Percentiles rank a stretch among this genome's conserved stretches.
phyloP scores from a whole-genome alignment of 2,888 invertebrate genomes.

The Venustoraphidia nigricollis region DNA sequence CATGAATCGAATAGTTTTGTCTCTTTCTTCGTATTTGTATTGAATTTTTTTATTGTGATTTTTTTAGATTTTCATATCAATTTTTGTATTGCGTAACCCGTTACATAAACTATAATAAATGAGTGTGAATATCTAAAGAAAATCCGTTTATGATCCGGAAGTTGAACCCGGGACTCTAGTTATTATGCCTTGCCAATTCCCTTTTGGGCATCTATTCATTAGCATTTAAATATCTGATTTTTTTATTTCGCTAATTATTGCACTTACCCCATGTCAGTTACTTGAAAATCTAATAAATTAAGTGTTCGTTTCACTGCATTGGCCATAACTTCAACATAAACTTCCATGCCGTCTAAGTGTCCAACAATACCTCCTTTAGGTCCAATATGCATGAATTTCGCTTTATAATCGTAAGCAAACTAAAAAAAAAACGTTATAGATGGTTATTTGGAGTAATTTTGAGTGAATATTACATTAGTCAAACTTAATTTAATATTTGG shows the following conservation, averaged over 20 bases:
- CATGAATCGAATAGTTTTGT: neutral
- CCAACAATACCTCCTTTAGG: conserved; percentile 34
- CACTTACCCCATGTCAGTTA: conserved; percentile 18
- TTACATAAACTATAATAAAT: no score
- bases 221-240: no score
- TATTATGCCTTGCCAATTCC: no score
- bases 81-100: no score
- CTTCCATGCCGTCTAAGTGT: conserved; percentile 20
- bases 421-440: conserved; percentile 18
- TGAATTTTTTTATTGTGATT: neutral
- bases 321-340: conserved; percentile 13
- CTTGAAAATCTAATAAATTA: conserved; percentile 14
- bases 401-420: conserved; percentile 34
- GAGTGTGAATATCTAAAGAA: neutral
- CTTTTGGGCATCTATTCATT: no score
- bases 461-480: no score
- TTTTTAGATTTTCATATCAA: no score
- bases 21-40: neutral
- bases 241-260: neutral
- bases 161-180: no score
- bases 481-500: no score
- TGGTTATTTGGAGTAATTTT: no score
- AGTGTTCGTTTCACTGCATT: conserved; percentile 14
- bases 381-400: conserved; percentile 34
- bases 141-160: neutral